These are phyloP conservation scores for Xanthorhoe spadicearia DNA, from an alignment of 2,888 invertebrate genomes.

Conservation along the genomic window DNA sequence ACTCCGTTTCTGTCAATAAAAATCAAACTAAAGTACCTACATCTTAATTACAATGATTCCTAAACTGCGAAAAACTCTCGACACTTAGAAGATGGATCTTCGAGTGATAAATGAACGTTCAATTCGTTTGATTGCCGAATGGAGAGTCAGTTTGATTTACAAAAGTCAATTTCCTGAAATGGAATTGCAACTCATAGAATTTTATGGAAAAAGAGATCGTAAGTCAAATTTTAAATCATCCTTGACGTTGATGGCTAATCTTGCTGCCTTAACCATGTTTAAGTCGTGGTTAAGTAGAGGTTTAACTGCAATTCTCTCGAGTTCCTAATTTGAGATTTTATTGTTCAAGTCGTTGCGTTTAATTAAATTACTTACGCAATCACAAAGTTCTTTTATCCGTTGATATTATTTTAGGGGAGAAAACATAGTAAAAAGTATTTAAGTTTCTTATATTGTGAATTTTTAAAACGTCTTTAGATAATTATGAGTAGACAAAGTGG, in stretches of 20 bases:
- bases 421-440: background rate
- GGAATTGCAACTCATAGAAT: conserved; percentile 42
- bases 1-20: background rate
- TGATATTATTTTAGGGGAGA: background rate
- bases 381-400: too few relatives aligned
- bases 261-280: conserved; percentile 13
- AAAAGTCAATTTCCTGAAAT: conserved; percentile 54
- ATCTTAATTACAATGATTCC: conserved; percentile 1
- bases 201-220: conserved; percentile 37
- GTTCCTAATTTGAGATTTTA: conserved; percentile 16
- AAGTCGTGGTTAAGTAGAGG: conserved; percentile 2
- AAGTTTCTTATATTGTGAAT: background rate
- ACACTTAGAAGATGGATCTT: conserved; percentile 71
- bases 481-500: background rate
- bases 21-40: background rate
- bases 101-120: conserved; percentile 70
- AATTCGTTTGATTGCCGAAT: conserved; percentile 53
- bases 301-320: conserved; percentile 8
- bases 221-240: conserved; percentile 29
- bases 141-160: conserved; percentile 54
- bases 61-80: conserved; percentile 65
- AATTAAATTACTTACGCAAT: too few relatives aligned
- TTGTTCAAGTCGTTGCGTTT: background rate
- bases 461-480: background rate
- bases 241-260: conserved; percentile 21